Base-by-base conservation (phyloP, 1,140 invertebrate species). In the Rhagoletis zephyria region DNA sequence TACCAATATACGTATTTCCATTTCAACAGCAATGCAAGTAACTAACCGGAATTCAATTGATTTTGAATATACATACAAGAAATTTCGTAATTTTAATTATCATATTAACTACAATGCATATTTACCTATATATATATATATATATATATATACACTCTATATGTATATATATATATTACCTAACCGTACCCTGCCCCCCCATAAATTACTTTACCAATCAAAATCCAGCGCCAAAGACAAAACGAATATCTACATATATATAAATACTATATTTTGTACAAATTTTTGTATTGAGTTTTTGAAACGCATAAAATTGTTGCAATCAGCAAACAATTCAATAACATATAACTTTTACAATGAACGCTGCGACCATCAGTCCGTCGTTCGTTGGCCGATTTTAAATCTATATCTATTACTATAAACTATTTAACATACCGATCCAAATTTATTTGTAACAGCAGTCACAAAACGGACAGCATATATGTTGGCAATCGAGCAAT, bases 401-500 rank as follows among this genome's bases (percentile, higher is more conserved):
- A 81, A 81, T 59, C 51, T 77, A 77, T 48, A 77, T 77, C 45
- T 81, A 56, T 51, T n/a, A n/a, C 61, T 60, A 85, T 40, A 85
- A 85, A 63, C 16, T 85, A 85, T 63, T 61, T 42, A 60, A 16
- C 63, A 63, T 40, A 85, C 4, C 42, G 60, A 61, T 85, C 85
- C 30, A 85, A 60, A 85, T 63, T 30, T 61, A 61, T 63, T 63
- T 85, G 56, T 61, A 61, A 63, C 30, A 63, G 85, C 85, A 85
- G 85, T 85, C 56, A 85, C 56, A 14, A 61, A 88, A 88, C 87
- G 91, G 91, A 91, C 92, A 93, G 92, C 92, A 93, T 93, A 93
- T 93, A 93, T 93, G 92, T 92, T 93, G 91, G 92, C 92, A 93
- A 93, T 93, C 92, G 92, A 93, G 92, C 92, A 93, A 92, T 90